Conservation (phyloP, 2,113 vertebrate species). For the Osmerus eperlanus region DNA sequence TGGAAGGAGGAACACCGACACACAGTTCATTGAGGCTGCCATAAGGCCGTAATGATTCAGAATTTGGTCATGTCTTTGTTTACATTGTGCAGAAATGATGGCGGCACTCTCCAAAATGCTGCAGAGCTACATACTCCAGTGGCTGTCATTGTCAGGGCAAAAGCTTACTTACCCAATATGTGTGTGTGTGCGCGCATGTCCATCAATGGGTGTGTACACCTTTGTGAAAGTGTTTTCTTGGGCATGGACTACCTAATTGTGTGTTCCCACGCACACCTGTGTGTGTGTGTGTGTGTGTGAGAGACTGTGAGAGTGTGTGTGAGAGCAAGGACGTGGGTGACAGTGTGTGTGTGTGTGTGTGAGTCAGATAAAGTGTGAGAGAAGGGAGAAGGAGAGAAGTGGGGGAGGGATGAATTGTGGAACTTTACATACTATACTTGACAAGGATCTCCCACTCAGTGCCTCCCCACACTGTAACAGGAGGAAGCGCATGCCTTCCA, state of each 20-base stretch:
- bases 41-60: background rate
- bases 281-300: conserved; percentile 5
- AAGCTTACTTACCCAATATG: conserved; percentile 10
- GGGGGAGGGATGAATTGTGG: conserved; percentile 60
- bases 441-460: conserved; percentile 22
- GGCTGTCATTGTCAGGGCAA: conserved; percentile 25
- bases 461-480: conserved; percentile 21
- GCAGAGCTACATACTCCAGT: conserved; percentile 41
- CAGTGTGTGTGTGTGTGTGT: conserved; percentile 13
- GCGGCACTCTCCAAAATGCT: conserved; percentile 36
- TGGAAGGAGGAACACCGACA: background rate
- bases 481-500: background rate
- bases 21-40: background rate
- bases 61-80: conserved; percentile 2
- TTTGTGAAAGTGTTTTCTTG: too few species aligned
- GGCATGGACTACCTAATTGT: too few species aligned
- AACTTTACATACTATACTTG: conserved; percentile 47
- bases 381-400: conserved; percentile 28
- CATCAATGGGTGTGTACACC: too few species aligned
- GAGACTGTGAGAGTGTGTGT: background rate
- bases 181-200: background rate
- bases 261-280: background rate
- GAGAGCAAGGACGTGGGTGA: background rate
- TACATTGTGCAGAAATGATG: too few species aligned
- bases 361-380: conserved; percentile 2